Conservation (phyloP, 2,888 invertebrate species). For the Gerris lacustris region DNA sequence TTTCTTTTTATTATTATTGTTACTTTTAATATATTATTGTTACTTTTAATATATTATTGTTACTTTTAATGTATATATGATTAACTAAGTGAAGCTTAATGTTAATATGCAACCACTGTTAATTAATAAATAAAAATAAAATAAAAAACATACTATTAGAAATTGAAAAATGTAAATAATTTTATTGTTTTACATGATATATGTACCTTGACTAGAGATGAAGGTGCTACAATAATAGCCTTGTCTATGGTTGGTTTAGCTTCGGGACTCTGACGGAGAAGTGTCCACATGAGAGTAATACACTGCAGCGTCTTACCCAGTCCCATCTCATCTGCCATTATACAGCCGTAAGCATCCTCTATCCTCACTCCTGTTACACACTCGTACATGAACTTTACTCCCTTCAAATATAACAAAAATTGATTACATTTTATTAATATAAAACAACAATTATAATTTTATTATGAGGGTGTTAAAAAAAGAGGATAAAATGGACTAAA, state of each 20-base stretch:
- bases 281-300: slow-evolving; percentile 88
- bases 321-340: slow-evolving; percentile 99
- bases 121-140: no score
- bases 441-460: slow-evolving; percentile 5
- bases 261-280: slow-evolving; percentile 83
- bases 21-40: no score
- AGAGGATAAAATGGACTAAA: no score
- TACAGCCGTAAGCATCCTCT: slow-evolving; percentile 79
- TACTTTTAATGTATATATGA: no score
- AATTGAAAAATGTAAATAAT: no score
- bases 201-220: slow-evolving; percentile 76
- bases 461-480: no score
- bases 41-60: no score
- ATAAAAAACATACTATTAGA: no score
- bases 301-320: slow-evolving; percentile 96
- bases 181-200: no score
- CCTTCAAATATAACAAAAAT: slow-evolving; percentile 40
- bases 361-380: slow-evolving; percentile 90
- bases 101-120: no score
- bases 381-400: slow-evolving; percentile 98
- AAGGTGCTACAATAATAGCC: slow-evolving; percentile 90
- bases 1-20: no score
- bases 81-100: no score
- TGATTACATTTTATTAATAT: slow-evolving; percentile 1
- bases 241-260: slow-evolving; percentile 81